Base-by-base conservation (phyloP, 1,140 invertebrate genomes). In the Hermetia illucens region DNA sequence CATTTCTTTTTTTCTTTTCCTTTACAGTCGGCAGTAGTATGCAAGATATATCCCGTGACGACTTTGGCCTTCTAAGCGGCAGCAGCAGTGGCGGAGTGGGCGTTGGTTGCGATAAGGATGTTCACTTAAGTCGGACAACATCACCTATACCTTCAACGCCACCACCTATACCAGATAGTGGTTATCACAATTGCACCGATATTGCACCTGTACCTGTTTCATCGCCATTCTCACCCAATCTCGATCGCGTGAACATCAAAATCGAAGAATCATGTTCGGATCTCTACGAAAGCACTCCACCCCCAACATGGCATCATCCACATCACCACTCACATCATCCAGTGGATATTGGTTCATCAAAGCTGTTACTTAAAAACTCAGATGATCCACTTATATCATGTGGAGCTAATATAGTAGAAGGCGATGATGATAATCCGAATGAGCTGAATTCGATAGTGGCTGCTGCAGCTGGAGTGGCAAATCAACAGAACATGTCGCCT, bases 331-430 rank as follows among this genome's bases (percentile, higher is more conserved):
- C 5, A 5, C 12, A 33, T 33, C 29, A 38, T 27, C 29, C 32
- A 1, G 25, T 36, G 12, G 32, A 40, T n/a, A 36, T 43, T 17
- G 21, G 17, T 8, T 46, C 34, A 21, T 51, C 43, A 6, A 51
- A 48, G 18, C 38, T 58, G 36, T 30, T 58, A 15, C 38, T 58
- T 24, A 55, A 54, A 22, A 48, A 52, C 32, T 60, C 57, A 2
- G 57, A 58, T 36, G 57, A 60, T 44, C 57, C 57, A 0, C 32
- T 60, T 21, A 60, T 60, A 33, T 57, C 50, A 24, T 50, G 51
- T 17, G 56, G 56, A 3, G 54, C 56, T 36, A 44, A 36, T 38
- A 52, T 39, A 15, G 52, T 56, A 19, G 55, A 58, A 25, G n/a
- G n/a, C n/a, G n/a, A 27, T 4, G 57, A 60, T 41, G 56, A 59